Conservation (phyloP, 2,113 vertebrate species). For the Zosterops japonicus region DNA sequence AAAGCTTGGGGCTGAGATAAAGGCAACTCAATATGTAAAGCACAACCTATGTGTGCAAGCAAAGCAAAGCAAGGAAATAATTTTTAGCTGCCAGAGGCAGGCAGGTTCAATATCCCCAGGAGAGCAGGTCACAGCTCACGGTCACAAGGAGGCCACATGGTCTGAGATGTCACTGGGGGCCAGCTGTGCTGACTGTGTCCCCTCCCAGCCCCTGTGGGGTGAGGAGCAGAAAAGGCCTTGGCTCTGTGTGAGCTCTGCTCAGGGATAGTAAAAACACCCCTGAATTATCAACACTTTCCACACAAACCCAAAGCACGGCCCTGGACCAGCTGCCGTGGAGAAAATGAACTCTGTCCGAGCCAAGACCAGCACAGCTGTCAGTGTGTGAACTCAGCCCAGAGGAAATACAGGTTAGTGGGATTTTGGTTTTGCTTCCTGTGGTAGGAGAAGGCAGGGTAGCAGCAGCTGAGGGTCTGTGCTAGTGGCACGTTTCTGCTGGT, state of each 20-base stretch:
- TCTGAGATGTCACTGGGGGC: not conserved
- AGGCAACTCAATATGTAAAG: too few species aligned
- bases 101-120: not conserved
- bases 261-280: fast-evolving
- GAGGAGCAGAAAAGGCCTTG: not conserved
- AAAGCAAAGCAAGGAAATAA: not conserved
- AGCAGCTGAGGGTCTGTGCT: not conserved
- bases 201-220: not conserved
- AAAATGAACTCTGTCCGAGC: not conserved
- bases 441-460: fast-evolving
- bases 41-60: not conserved
- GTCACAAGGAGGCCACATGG: fast-evolving
- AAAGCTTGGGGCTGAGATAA: too few species aligned
- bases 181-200: not conserved
- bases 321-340: too few species aligned
- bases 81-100: not conserved
- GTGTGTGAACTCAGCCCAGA: not conserved
- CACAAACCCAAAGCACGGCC: not conserved
- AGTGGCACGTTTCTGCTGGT: not conserved
- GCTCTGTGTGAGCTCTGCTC: not conserved
- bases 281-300: fast-evolving
- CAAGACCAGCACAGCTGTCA: not conserved
- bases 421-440: not conserved
- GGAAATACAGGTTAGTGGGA: not conserved
- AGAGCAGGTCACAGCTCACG: not conserved